Percentiles rank a stretch among this genome's conserved stretches.
Conservation (phyloP, 2,888 invertebrate genomes). For the Pseudococcus jackbeardsleyi region DNA sequence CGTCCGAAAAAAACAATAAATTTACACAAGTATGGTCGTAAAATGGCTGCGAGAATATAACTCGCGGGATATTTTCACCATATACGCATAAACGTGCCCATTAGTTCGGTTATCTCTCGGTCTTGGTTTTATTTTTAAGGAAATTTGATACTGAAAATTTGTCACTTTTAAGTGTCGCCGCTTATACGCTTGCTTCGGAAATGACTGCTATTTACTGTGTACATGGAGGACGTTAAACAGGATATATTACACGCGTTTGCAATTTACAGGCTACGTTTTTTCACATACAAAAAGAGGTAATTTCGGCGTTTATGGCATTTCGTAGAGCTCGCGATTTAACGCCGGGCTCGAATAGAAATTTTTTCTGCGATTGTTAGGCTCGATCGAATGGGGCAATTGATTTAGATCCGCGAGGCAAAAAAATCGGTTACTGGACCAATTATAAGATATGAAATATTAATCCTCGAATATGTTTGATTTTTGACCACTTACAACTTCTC, state of each 20-base stretch:
- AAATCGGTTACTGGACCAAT: no score
- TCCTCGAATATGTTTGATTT: no score
- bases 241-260: constrained; percentile 34
- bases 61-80: constrained; percentile 16
- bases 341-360: background rate
- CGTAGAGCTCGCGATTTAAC: background rate
- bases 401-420: no score
- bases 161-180: constrained; percentile 51
- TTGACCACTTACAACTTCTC: no score
- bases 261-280: constrained; percentile 25
- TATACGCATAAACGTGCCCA: constrained; percentile 33
- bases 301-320: constrained; percentile 44
- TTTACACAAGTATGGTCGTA: constrained; percentile 15
- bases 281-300: constrained; percentile 10
- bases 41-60: background rate
- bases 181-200: constrained; percentile 38
- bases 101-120: constrained; percentile 24
- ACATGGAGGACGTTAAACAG: constrained; percentile 26
- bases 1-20: constrained; percentile 1
- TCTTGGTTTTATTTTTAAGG: constrained; percentile 30
- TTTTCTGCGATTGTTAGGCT: background rate
- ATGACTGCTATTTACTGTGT: constrained; percentile 47
- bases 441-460: no score
- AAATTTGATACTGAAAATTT: constrained; percentile 49
- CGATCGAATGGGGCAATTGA: background rate